Percentiles rank a stretch among this genome's conserved stretches.
These are phyloP conservation scores for Andrena marginata DNA, from an alignment of 2,888 invertebrate species.

Conservation along the genomic window DNA sequence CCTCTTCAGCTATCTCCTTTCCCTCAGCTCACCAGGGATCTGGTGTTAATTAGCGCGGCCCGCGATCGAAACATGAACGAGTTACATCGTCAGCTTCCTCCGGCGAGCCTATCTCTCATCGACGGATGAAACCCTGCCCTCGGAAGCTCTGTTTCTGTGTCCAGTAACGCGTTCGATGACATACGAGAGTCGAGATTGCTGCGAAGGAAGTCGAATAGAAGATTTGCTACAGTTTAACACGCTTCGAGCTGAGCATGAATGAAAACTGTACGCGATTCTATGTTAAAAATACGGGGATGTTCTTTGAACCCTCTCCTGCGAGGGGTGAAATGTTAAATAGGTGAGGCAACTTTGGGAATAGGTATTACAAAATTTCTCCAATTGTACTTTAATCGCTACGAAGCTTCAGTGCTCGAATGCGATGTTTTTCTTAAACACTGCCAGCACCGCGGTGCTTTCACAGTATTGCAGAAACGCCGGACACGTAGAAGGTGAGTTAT, in stretches of 20 bases:
- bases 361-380: too few species aligned
- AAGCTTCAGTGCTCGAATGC: too few species aligned
- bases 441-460: not conserved
- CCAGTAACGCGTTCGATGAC: not conserved
- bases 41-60: conserved; percentile 12
- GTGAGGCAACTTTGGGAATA: too few species aligned
- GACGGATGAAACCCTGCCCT: not conserved
- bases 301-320: not conserved
- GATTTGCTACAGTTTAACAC: not conserved
- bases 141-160: not conserved
- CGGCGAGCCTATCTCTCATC: not conserved
- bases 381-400: too few species aligned
- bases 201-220: not conserved
- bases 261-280: not conserved
- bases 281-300: not conserved
- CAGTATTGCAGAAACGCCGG: not conserved
- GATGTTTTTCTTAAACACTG: not conserved
- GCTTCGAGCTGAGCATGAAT: not conserved
- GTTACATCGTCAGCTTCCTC: not conserved
- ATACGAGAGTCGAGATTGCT: not conserved
- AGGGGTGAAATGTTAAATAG: not conserved
- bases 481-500: not conserved
- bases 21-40: not conserved
- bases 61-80: not conserved
- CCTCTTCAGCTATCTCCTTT: not conserved